Base-by-base conservation (phyloP, 2,797 vertebrate genomes). In the Phalloptychus januarius region DNA sequence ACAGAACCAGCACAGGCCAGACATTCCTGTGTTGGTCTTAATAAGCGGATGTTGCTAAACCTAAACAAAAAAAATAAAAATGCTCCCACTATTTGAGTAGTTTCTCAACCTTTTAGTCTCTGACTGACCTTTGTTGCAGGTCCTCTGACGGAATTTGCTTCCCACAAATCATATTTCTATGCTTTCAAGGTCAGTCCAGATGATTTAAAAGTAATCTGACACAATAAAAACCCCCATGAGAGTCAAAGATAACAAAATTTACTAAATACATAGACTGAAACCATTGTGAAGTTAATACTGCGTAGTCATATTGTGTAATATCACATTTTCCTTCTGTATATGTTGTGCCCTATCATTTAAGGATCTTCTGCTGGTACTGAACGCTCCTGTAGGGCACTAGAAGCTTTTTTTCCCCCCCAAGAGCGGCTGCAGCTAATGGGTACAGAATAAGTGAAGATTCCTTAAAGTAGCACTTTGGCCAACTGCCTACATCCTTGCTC, bases 401-500 rank as follows among this genome's bases (percentile, higher is more conserved):
- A 82, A 71, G 81, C 82, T 71, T 80, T 67, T 78, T 79, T 56
- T 56, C 7, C n/a, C 45, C 72, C 78, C 63, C 69, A 79, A 76
- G 44, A 79, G 67, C 1, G 7, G 50, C 76, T 74, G 65, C 72
- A 78, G 80, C 76, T 77, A 75, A 76, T 85, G 79, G 76, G 80
- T 72, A 67, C 54, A 83, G 71, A 75, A 71, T 63, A 80, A 87
- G 74, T 72, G 75, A 89, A 75, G 86, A 88, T 89, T 79, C 83
- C 78, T 76, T 61, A 42, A 78, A 85, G 81, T n/a, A 79, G 83
- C 80, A 75, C 81, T 85, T 85, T 75, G 87, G 83, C 83, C 79
- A 18, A 58, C 81, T 36, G 80, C 80, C 71, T 71, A 74, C 78
- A 58, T 84, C 77, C 72, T 80, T 18, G 31, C 80, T 85, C 61